phyloP scores from a whole-genome alignment of 53 echinoderm and acorn worm species.

The Glandiceps talaboti region DNA sequence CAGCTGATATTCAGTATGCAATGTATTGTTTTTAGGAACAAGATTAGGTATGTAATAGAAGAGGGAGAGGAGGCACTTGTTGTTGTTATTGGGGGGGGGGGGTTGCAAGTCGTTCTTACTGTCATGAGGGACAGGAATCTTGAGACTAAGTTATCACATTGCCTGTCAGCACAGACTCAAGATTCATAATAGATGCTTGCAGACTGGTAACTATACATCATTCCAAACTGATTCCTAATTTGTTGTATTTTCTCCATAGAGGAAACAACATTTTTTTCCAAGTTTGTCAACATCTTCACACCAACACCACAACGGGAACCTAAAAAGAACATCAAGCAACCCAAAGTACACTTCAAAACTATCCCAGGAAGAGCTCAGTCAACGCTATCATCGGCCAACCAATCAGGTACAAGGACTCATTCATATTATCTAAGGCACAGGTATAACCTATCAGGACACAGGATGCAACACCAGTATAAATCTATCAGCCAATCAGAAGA shows the following conservation, averaged over 20 bases:
- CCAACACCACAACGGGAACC: background rate
- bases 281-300: background rate
- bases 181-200: too few relatives aligned
- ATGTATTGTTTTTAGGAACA: too few relatives aligned
- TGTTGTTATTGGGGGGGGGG: too few relatives aligned
- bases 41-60: too few relatives aligned
- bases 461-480: background rate
- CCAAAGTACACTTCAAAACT: conserved; percentile 9
- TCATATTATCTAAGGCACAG: background rate
- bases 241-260: too few relatives aligned
- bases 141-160: too few relatives aligned
- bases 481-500: background rate
- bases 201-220: background rate
- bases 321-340: background rate
- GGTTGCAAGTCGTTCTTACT: too few relatives aligned
- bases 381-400: background rate
- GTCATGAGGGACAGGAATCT: too few relatives aligned
- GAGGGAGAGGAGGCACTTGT: too few relatives aligned
- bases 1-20: too few relatives aligned
- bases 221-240: background rate
- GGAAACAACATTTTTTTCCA: too few relatives aligned
- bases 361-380: background rate
- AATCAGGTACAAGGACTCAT: background rate
- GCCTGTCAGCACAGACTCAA: too few relatives aligned
- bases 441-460: background rate